Conservation (phyloP, 2,113 vertebrate species). For the Elachura formosa region DNA sequence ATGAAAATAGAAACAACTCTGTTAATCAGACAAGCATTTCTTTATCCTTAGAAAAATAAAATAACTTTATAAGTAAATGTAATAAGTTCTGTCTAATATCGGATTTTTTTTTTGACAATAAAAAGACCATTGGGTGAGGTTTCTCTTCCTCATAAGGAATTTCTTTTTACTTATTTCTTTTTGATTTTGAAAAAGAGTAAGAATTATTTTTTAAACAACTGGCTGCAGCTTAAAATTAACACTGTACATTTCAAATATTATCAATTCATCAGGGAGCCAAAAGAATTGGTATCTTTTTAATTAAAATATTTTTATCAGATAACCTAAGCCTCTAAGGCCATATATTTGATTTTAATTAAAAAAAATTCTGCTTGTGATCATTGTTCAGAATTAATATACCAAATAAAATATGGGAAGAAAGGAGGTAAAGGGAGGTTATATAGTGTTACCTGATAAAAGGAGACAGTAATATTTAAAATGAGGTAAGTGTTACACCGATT, state of each 20-base stretch:
- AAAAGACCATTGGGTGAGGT: accelerated
- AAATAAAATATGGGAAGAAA: slow-evolving; percentile 80
- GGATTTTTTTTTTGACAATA: neutral
- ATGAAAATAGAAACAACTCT: neutral
- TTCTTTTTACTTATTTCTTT: slow-evolving; percentile 2
- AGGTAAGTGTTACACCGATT: slow-evolving; percentile 85
- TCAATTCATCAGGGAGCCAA: slow-evolving; percentile 33
- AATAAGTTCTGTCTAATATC: neutral
- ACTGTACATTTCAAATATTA: slow-evolving; percentile 46
- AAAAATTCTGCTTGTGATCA: slow-evolving; percentile 76
- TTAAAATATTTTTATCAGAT: slow-evolving; percentile 75
- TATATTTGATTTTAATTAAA: slow-evolving; percentile 79
- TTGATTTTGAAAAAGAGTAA: neutral
- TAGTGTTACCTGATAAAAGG: slow-evolving; percentile 86
- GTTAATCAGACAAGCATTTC: neutral
- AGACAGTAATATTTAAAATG: slow-evolving; percentile 86
- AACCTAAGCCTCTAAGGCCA: slow-evolving; percentile 72
- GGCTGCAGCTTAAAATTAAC: slow-evolving; percentile 34
- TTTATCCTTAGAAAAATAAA: neutral
- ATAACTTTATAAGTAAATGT: neutral
- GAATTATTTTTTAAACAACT: slow-evolving; percentile 16
- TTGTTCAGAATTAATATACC: slow-evolving; percentile 76
- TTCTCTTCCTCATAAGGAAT: neutral
- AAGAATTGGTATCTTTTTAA: slow-evolving; percentile 56
- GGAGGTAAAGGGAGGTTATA: slow-evolving; percentile 77